Base-by-base conservation (phyloP, 1,140 invertebrate genomes). In the Anoplophora glabripennis region DNA sequence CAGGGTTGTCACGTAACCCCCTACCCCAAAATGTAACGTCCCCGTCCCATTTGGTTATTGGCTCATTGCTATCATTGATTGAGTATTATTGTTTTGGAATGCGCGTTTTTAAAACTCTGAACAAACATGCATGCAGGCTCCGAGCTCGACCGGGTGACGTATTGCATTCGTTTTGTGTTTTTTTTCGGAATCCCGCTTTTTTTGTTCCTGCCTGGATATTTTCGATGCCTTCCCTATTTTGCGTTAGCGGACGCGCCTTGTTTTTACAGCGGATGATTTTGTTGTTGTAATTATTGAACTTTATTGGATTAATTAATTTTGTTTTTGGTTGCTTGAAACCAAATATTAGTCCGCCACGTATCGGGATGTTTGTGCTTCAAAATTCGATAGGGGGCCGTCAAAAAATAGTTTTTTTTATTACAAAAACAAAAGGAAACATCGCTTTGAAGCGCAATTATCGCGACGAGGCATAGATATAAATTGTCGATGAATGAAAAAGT, bases 21-120 rank as follows among this genome's bases (percentile, higher is more conserved):
- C 70, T 69, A 63, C 70, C 70, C 64, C 61, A 54, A 48, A 58
- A 51, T 67, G 70, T 70, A 67, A 67, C 71, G 68, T 72, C 72
- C 71, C 69, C 72, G 70, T 73, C 69, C 73, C 74, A 76, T 76
- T 75, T 76, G 74, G 74, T 76, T 76, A 76, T 76, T 76, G 74
- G 74, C 74, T 75, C 74, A 75, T 74, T 73, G 72, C 73, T 72
- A 75, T 75, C 73, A 74, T 75, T 76, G 74, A 76, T 76, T 76
- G 74, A 76, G 72, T 76, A 76, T 76, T 75, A 76, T 76, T 76
- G 71, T 76, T 76, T 76, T 76, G 74, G 70, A 73, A 74, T 75
- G 74, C 74, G 74, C 74, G 72, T 75, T 75, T 75, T 75, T 74
- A 73, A 75, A 75, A 74, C 71, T 72, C 73, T 71, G 70, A 68